Base-by-base conservation (phyloP, 2,113 vertebrate species). In the Cryptotis parvus region DNA sequence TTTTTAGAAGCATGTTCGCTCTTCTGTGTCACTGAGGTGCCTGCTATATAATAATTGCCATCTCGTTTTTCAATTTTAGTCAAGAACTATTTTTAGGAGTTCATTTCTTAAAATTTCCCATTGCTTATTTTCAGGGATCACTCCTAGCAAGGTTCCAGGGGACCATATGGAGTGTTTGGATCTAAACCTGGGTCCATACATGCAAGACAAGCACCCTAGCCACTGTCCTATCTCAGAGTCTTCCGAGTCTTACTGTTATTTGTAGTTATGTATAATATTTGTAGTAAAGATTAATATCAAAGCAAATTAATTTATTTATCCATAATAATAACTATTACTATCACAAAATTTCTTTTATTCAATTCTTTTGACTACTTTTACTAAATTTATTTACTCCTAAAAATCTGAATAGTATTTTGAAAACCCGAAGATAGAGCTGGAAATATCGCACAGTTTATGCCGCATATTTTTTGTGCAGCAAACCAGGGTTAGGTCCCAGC, bases 31-130 rank as follows among this genome's bases (percentile, higher is more conserved):
- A 76, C n/a, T 29, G 73, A 69, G n/a, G 26, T 91, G 20, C 84
- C 84, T 39, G 74, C 70, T 88, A 58, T 15, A 45, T 45, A 45
- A 45, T 83, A 43, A 85, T 83, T 43, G 20, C 66, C 6, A 74
- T 66, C 7, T 78, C 55, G 29, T 52, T 83, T 45, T 83, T 45
- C 61, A 49, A 70, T 92, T 89, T 84, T 33, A 84, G 31, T 83
- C 84, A 78, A 27, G 55, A 93, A 74, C 91, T 15, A 84, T 82
- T 91, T 89, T 78, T 49, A 52, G 33, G 58, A 77, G 22, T 75
- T 49, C 52, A 83, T 91, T 90, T 95, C 33, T 3, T 58, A n/a
- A 82, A 65, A 20, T 81, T 14, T 68, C 26, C 76, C 7, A 31
- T 84, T 89, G 92, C 43, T 93, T 49, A 12, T 49, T 49, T 14